Conservation (phyloP, 1,140 invertebrate species). For the Bombus huntii region DNA sequence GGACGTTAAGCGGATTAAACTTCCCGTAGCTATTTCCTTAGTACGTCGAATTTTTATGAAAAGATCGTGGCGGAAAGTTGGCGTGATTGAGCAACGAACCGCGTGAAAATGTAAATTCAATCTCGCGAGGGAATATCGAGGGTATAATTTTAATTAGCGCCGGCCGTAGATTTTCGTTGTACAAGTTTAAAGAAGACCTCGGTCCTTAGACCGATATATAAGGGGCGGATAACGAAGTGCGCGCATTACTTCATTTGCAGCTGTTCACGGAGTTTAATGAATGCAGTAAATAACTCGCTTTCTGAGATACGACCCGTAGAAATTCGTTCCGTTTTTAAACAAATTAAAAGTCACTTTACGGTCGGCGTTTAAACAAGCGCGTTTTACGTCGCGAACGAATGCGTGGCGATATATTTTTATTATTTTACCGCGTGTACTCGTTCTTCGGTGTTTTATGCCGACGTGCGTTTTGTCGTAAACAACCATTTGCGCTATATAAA, state of each 20-base stretch:
- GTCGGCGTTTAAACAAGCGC: background rate
- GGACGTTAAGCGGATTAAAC: background rate
- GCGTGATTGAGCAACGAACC: background rate
- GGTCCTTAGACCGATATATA: background rate
- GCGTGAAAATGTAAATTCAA: constrained; percentile 16
- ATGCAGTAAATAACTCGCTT: background rate
- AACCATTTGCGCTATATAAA: background rate
- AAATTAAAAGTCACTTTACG: constrained; percentile 14
- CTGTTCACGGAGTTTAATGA: constrained; percentile 25
- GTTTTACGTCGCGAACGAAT: background rate
- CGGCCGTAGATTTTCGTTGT: background rate
- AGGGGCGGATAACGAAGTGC: background rate
- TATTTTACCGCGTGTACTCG: background rate
- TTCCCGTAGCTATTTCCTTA: background rate
- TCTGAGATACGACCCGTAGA: no score
- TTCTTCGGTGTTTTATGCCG: background rate
- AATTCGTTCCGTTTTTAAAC: constrained; percentile 8
- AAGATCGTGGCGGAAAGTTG: background rate
- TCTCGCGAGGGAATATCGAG: background rate
- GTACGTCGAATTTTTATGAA: background rate
- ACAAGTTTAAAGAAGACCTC: constrained; percentile 2
- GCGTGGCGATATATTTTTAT: background rate
- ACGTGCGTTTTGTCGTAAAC: background rate
- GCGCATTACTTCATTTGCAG: background rate
- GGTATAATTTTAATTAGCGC: constrained; percentile 17